A percentile compares a stretch with the other conserved stretches of the same genome.
phyloP scores from a whole-genome alignment of 2,113 vertebrate species.

The Platysternon megacephalum region DNA sequence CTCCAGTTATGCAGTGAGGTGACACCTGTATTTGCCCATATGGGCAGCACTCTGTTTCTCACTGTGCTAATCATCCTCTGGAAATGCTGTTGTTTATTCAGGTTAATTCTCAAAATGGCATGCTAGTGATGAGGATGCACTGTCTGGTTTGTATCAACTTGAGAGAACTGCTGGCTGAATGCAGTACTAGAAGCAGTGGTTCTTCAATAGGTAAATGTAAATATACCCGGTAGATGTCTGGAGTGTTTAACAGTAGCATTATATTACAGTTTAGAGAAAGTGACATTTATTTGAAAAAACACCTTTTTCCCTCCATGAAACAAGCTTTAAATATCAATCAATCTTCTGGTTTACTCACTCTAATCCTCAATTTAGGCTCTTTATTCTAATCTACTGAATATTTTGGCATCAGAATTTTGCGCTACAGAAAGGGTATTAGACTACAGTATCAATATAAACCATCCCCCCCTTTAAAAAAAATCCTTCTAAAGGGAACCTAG shows the following conservation, averaged over 20 bases:
- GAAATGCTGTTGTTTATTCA: conserved; percentile 17
- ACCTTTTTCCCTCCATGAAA: conserved; percentile 14
- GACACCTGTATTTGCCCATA: neutral
- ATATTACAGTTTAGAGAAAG: conserved; percentile 19
- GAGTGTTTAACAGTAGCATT: conserved; percentile 37
- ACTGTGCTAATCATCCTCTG: conserved; percentile 11
- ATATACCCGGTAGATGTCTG: neutral
- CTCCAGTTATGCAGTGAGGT: neutral
- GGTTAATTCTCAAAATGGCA: neutral
- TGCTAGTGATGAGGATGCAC: neutral
- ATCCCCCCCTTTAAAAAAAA: neutral
- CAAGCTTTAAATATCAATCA: conserved; percentile 37
- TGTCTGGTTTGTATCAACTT: neutral
- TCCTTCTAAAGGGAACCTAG: neutral
- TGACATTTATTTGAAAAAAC: conserved; percentile 40
- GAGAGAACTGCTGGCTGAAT: conserved; percentile 16
- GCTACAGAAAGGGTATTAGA: too few species aligned
- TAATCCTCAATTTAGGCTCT: conserved; percentile 4
- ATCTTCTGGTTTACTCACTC: conserved; percentile 17
- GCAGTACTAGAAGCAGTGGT: conserved; percentile 9
- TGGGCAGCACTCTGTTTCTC: neutral
- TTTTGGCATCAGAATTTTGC: conserved; percentile 41
- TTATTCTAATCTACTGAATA: conserved; percentile 27
- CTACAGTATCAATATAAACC: conserved; percentile 5
- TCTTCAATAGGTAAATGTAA: conserved; percentile 37